Conservation (phyloP, 2,888 invertebrate genomes). For the Smittia sp. region DNA sequence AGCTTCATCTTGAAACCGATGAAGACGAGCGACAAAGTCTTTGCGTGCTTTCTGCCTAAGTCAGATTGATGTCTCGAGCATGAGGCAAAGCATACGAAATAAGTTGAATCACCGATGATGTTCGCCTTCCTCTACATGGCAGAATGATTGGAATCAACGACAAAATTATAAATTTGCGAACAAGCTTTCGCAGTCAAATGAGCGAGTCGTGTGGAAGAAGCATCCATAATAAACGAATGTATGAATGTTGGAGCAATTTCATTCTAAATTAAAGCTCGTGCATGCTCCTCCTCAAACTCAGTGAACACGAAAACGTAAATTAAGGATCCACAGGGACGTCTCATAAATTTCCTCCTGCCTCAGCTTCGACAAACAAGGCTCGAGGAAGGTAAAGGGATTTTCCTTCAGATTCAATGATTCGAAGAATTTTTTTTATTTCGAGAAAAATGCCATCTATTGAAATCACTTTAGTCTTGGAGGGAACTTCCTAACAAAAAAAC, state of each 20-base stretch:
- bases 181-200: background rate
- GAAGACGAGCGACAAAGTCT: no score
- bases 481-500: no score
- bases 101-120: slow-evolving; percentile 22
- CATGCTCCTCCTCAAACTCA: slow-evolving; percentile 10
- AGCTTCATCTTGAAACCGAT: no score
- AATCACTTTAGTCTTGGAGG: no score
- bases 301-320: slow-evolving; percentile 26
- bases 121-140: background rate
- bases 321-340: slow-evolving; percentile 9
- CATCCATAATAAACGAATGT: slow-evolving; percentile 7
- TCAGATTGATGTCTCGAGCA: slow-evolving; percentile 18
- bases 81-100: slow-evolving; percentile 24
- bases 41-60: background rate
- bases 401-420: no score
- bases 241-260: slow-evolving; percentile 6
- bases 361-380: no score
- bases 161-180: slow-evolving; percentile 18
- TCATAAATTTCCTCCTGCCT: slow-evolving; percentile 9
- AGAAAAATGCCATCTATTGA: no score
- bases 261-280: slow-evolving; percentile 8
- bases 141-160: slow-evolving; percentile 22
- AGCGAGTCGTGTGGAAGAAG: background rate
- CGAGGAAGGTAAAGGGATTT: no score
- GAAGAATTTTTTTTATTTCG: no score